Conservation (phyloP, 1,140 invertebrate genomes). For the Acromyrmex charruanus region DNA sequence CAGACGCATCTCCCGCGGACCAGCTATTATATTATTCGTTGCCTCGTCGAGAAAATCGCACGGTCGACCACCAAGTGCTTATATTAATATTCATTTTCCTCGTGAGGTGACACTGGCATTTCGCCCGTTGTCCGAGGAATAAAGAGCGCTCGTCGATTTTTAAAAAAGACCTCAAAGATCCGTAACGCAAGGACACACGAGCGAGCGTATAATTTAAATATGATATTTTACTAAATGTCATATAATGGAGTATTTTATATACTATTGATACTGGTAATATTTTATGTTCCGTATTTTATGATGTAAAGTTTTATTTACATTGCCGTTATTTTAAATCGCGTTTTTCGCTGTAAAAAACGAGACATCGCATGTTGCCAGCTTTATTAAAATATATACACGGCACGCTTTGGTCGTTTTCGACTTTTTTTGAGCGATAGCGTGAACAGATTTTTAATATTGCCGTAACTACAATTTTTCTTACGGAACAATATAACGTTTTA, state of each 20-base stretch:
- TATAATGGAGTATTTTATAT: slow-evolving; percentile 61
- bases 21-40: slow-evolving; percentile 77
- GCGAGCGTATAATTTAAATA: slow-evolving; percentile 50
- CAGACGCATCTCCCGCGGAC: slow-evolving; percentile 73
- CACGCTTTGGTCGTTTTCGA: slow-evolving; percentile 31
- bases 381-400: slow-evolving; percentile 57
- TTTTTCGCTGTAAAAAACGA: slow-evolving; percentile 60
- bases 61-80: slow-evolving; percentile 36
- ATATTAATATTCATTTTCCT: slow-evolving; percentile 73
- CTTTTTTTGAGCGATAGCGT: slow-evolving; percentile 10
- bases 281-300: slow-evolving; percentile 58
- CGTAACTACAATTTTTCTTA: background rate
- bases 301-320: slow-evolving; percentile 65
- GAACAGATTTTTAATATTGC: slow-evolving; percentile 22
- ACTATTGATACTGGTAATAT: slow-evolving; percentile 59
- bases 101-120: slow-evolving; percentile 34
- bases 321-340: slow-evolving; percentile 64
- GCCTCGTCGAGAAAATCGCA: slow-evolving; percentile 55
- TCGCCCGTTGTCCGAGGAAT: slow-evolving; percentile 12
- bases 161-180: slow-evolving; percentile 49
- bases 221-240: slow-evolving; percentile 61
- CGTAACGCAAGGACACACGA: slow-evolving; percentile 11
- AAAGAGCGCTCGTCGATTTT: slow-evolving; percentile 35
- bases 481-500: background rate
- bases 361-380: slow-evolving; percentile 40